phyloP scores from a whole-genome alignment of 2,888 invertebrate species.

The Sepioteuthis lessoniana region DNA sequence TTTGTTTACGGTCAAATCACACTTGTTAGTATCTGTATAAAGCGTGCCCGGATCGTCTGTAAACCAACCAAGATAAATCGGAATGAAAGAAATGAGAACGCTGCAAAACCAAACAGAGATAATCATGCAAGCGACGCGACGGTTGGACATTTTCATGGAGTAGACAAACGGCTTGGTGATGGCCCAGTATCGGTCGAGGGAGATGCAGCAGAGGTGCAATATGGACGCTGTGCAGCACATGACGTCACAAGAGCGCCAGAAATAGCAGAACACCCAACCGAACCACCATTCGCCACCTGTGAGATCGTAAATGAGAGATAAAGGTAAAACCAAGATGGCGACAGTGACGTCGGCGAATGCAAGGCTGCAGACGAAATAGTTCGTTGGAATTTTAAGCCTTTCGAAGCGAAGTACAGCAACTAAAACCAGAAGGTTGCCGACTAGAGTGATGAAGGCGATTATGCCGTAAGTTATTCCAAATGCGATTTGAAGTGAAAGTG shows the following conservation, averaged over 20 bases:
- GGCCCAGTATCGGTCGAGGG: slow-evolving; percentile 70
- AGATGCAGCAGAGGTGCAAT: slow-evolving; percentile 70
- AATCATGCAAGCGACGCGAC: slow-evolving; percentile 63
- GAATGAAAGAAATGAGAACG: slow-evolving; percentile 70
- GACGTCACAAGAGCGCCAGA: slow-evolving; percentile 73
- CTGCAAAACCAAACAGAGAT: slow-evolving; percentile 66
- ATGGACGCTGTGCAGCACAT: slow-evolving; percentile 74
- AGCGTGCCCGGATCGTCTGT: slow-evolving; percentile 75
- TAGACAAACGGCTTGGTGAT: slow-evolving; percentile 71
- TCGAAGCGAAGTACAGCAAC: slow-evolving; percentile 66
- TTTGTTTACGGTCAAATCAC: slow-evolving; percentile 64
- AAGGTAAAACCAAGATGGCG: slow-evolving; percentile 63
- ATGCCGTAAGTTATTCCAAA: slow-evolving; percentile 51
- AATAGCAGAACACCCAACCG: slow-evolving; percentile 70
- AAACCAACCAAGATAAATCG: slow-evolving; percentile 72
- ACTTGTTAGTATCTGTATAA: slow-evolving; percentile 52
- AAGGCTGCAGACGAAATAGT: slow-evolving; percentile 66
- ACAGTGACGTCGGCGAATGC: slow-evolving; percentile 48
- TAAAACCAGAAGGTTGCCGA: slow-evolving; percentile 71
- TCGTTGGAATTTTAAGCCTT: slow-evolving; percentile 69
- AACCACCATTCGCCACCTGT: slow-evolving; percentile 65
- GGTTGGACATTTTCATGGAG: slow-evolving; percentile 63
- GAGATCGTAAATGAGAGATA: slow-evolving; percentile 67
- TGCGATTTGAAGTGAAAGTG: slow-evolving; percentile 37
- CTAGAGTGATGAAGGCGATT: slow-evolving; percentile 59